Evolutionary conservation across 2,797 vertebrate genomes (phyloP), one percentile per base, ranked within the genome.

Genomic region (Dermochelys coriacea): DNA sequence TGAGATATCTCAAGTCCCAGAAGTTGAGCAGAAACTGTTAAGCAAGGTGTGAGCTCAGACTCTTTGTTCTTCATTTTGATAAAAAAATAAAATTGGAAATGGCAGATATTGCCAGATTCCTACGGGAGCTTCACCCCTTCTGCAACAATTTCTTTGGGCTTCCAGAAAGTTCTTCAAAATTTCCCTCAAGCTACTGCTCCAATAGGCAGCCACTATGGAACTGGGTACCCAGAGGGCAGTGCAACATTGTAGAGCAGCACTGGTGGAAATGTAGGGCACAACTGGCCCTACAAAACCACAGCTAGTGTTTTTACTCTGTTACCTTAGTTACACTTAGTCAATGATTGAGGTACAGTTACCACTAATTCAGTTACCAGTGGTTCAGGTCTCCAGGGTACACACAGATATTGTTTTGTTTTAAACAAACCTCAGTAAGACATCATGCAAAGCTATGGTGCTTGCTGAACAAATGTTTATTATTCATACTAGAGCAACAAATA

Each of bases 351-450:
- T 78, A n/a, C n/a, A n/a, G n/a, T n/a, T n/a, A n/a, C n/a, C n/a
- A n/a, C 41, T 50, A 82, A 68, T 64, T 86, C 51, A 25, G 16
- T 78, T 64, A 85, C 49, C 54, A 80, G 50, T 6, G 59, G 0
- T 0, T 1, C 2, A 54, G 0, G 0, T 1, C 2, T 10, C n/a
- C 27, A 71, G 55, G 25, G 6, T 31, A 29, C 41, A 77, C 14
- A 27, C 41, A 47, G 45, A 7, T 83, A 79, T 57, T 81, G 7
- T 27, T 80, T 54, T 77, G 82, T 93, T 89, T 83, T n/a, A 57
- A 84, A 80, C 41, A 87, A 93, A 84, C 16, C 85, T 84, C 25
- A 81, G 14, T 45, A 84, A 92, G 52, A 85, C 86, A 88, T 49
- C 71, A 83, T 12, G 85, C 68, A 82, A 9, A 80, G 64, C 55